phyloP scores from a whole-genome alignment of 2,888 invertebrate genomes.

The Caenorhabditis drosophilae region DNA sequence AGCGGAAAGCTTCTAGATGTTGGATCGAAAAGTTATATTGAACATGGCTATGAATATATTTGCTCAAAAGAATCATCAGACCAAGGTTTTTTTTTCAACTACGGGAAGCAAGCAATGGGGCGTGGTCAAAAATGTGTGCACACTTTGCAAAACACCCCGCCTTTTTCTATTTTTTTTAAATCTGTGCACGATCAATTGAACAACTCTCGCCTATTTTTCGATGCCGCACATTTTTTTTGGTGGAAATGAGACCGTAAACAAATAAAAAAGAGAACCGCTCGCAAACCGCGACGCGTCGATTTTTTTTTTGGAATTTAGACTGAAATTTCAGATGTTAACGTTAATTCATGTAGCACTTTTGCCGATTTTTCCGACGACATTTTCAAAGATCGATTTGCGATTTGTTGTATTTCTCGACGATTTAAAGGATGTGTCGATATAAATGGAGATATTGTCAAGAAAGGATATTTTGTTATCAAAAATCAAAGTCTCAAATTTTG shows the following conservation, averaged over 20 bases:
- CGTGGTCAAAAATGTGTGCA: too few species aligned
- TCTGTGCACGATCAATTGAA: too few species aligned
- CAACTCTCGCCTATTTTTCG: too few species aligned
- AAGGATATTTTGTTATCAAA: conserved; percentile 52
- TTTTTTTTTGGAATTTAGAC: too few species aligned
- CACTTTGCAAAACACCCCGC: too few species aligned
- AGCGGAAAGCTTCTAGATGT: conserved; percentile 54
- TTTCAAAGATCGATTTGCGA: conserved; percentile 55
- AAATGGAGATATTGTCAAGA: conserved; percentile 52
- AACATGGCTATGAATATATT: conserved; percentile 46
- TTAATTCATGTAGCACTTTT: conserved; percentile 31
- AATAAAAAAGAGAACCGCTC: too few species aligned
- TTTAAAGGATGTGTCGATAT: conserved; percentile 58
- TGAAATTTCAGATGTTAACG: conserved; percentile 29
- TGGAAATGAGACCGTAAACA: too few species aligned
- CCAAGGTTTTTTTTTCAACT: conserved; percentile 6
- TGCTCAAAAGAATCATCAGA: conserved; percentile 37
- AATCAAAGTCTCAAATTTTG: conserved; percentile 54
- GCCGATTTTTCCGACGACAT: conserved; percentile 48
- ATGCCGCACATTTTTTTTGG: too few species aligned
- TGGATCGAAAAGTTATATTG: conserved; percentile 42
- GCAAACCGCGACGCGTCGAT: too few species aligned
- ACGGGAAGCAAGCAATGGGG: too few species aligned
- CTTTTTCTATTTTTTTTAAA: too few species aligned
- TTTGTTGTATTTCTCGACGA: conserved; percentile 55